phyloP scores from a whole-genome alignment of 2,888 invertebrate genomes.

The Aricia artaxerxes region DNA sequence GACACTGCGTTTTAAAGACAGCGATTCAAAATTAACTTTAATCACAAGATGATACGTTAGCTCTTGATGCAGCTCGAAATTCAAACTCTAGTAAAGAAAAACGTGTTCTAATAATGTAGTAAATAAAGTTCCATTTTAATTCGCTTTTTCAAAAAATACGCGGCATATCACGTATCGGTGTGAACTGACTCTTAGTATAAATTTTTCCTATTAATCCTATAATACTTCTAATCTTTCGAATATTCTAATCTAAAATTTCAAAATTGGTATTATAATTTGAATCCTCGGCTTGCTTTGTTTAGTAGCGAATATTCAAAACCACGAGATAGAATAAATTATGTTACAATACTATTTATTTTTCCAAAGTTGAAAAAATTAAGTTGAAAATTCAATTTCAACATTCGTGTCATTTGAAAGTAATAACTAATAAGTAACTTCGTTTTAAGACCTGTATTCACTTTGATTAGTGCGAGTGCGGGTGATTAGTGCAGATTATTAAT shows the following conservation, averaged over 20 bases:
- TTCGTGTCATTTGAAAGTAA: neutral
- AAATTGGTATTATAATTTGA: constrained; percentile 24
- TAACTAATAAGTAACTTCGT: neutral
- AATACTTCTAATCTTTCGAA: constrained; percentile 29
- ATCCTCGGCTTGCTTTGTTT: constrained; percentile 30
- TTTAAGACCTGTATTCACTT: neutral
- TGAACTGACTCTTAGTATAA: constrained; percentile 10
- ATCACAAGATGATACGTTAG: neutral
- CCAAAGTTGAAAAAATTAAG: neutral
- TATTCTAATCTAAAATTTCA: constrained; percentile 27
- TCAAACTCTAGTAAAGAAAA: neutral
- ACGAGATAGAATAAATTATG: neutral
- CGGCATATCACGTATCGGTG: neutral
- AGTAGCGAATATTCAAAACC: neutral
- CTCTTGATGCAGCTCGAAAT: neutral
- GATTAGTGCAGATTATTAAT: too few relatives aligned
- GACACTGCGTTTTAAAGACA: neutral
- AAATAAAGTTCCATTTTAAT: neutral
- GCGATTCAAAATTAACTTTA: too few relatives aligned
- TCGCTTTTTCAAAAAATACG: neutral
- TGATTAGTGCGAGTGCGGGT: too few relatives aligned
- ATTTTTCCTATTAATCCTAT: constrained; percentile 33
- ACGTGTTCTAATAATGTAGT: neutral
- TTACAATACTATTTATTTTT: neutral
- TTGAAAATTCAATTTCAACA: neutral